Conservation (phyloP, 2,888 invertebrate genomes). For the Macaria liturata region DNA sequence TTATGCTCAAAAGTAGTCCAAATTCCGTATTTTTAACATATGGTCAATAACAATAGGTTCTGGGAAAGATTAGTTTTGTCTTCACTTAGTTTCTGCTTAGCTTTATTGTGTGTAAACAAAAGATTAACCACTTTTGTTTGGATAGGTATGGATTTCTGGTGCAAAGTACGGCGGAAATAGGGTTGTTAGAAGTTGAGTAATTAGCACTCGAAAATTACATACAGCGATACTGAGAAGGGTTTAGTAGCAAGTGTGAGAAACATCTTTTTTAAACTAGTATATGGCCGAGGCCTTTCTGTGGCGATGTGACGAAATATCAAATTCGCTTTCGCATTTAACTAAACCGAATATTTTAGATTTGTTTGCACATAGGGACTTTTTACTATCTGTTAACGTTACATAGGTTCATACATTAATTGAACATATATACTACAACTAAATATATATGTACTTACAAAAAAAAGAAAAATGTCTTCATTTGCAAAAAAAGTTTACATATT, state of each 20-base stretch:
- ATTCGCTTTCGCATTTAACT: no score
- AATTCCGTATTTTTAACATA: slow-evolving; percentile 27
- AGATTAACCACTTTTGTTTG: slow-evolving; percentile 46
- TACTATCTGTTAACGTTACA: no score
- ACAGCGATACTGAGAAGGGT: not conserved
- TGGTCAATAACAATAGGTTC: slow-evolving; percentile 33
- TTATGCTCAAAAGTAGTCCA: slow-evolving; percentile 15
- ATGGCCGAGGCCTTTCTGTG: no score
- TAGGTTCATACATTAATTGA: no score
- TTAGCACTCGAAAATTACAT: not conserved
- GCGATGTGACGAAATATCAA: no score
- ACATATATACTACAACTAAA: no score
- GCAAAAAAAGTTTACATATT: no score
- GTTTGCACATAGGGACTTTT: no score
- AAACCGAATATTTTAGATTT: no score
- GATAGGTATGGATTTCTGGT: slow-evolving; percentile 5
- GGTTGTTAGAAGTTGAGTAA: not conserved
- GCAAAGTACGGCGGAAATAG: slow-evolving; percentile 5
- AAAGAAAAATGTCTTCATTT: no score
- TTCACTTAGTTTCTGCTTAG: slow-evolving; percentile 21
- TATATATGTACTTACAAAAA: no score
- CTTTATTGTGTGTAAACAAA: slow-evolving; percentile 53
- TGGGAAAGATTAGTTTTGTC: slow-evolving; percentile 39
- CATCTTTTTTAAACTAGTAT: not conserved
- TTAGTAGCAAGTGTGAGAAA: slow-evolving; percentile 15